These are phyloP conservation scores for Pionites leucogaster DNA, from an alignment of 2,113 vertebrate genomes.

Conservation along the genomic window DNA sequence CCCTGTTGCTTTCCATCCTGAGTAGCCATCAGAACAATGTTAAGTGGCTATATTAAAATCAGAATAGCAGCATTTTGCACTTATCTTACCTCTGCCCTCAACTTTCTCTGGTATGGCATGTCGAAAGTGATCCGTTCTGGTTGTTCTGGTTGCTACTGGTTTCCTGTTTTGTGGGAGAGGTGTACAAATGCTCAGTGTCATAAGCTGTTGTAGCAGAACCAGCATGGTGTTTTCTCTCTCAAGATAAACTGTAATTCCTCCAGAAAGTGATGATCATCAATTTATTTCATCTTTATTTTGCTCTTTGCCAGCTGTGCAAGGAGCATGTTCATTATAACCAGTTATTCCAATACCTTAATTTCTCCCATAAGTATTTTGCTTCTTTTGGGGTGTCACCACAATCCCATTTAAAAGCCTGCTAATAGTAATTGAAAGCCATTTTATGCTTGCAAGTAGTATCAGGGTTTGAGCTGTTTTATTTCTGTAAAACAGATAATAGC, in stretches of 20 bases:
- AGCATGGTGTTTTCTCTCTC: not conserved
- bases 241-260: not conserved
- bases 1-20: not conserved
- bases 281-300: constrained; percentile 38
- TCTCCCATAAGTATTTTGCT: constrained; percentile 6
- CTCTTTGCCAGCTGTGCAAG: constrained; percentile 9
- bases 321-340: not conserved
- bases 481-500: constrained; percentile 14
- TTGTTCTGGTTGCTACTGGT: not conserved
- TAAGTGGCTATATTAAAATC: not conserved
- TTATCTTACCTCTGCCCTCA: not conserved
- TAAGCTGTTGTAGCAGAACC: not conserved
- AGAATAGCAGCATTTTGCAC: not conserved
- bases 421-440: constrained; percentile 30
- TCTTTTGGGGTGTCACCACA: constrained; percentile 7
- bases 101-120: not conserved
- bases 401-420: constrained; percentile 18
- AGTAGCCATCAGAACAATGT: not conserved
- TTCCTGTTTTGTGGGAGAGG: not conserved
- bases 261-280: not conserved
- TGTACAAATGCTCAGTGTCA: not conserved
- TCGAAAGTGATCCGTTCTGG: not conserved
- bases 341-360: constrained; percentile 24
- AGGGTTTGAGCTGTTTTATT: constrained; percentile 9
- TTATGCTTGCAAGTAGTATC: not conserved